Conservation (phyloP, 2,797 vertebrate genomes). For the Heterohyrax brucei region DNA sequence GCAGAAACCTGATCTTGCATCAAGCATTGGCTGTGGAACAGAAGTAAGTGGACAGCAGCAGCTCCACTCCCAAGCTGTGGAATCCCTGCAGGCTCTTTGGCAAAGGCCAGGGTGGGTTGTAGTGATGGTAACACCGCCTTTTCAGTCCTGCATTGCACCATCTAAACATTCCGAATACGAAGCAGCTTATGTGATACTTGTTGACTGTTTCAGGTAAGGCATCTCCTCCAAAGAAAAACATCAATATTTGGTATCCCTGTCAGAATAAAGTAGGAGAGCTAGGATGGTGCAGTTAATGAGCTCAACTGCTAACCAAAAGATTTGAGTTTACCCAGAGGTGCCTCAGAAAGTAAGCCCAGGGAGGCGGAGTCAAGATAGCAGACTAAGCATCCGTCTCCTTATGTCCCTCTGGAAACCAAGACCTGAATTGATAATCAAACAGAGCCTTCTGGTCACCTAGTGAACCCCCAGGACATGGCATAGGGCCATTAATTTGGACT, state of each 20-base stretch:
- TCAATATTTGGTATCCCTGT: not conserved
- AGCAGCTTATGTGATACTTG: not conserved
- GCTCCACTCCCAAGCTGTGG: rapidly evolving
- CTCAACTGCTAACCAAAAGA: not conserved
- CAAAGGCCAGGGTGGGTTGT: not conserved
- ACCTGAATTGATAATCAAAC: too few relatives aligned
- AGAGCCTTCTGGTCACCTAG: too few relatives aligned
- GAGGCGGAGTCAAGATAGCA: not conserved
- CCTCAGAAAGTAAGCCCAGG: not conserved
- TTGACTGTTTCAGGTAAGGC: not conserved
- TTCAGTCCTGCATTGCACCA: not conserved
- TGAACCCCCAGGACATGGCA: too few relatives aligned
- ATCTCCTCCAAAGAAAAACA: not conserved
- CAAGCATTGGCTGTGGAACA: not conserved
- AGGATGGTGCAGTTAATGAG: not conserved
- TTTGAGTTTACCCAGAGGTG: not conserved
- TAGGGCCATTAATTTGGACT: too few relatives aligned
- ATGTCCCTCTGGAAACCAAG: too few relatives aligned
- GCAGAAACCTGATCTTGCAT: not conserved
- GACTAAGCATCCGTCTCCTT: too few relatives aligned
- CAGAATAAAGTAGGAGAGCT: not conserved
- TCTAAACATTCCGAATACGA: not conserved
- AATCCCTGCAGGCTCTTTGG: not conserved
- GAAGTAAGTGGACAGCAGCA: rapidly evolving
- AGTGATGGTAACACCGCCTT: rapidly evolving